Base-by-base conservation (phyloP, 1,140 invertebrate genomes). In the Penaeus vannamei region DNA sequence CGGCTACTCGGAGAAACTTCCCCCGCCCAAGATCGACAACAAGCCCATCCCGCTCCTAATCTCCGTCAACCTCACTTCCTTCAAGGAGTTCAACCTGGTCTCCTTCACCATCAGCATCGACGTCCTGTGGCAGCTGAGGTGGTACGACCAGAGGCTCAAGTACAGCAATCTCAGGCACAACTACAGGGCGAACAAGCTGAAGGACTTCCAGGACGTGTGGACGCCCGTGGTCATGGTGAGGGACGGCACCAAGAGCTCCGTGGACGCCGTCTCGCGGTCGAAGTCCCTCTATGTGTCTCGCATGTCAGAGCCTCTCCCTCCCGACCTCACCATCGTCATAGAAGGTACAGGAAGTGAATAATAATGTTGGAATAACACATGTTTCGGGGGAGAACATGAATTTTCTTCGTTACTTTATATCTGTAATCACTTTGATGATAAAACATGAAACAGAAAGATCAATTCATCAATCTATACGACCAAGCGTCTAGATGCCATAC, bases 91-190 rank as follows among this genome's bases (percentile, higher is more conserved):
- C 36, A 66, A 83, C 32, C 42, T 87, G 22, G 36, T 46, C 42
- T 20, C 42, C 29, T 87, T 87, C 79, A 32, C 22, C 10, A 32
- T 87, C 12, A 64, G 12, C 23, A 46, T 79, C 36, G 86, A 83
- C 61, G 14, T 69, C 20, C 20, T 83, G 32, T 5, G 81, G 26
- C 64, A 20, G 59, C 61, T 87, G 10, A 53, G 53, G 12, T 87
- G 86, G 86, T 17, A 29, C 17, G 86, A 87, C 14, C 53, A 62
- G 26, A 32, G 86, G 23, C 10, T 87, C n/a, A 87, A 19, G 10
- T 87, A 53, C 36, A 81, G 46, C 20, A 87, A 87, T 26, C 86
- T 87, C 23, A 76, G 61, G 19, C 7, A 14, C 22, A 32, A 81
- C 60, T 59, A 20, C 23, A 29, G 76, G 23, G 61, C 32, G 29